phyloP scores from a whole-genome alignment of 2,888 invertebrate genomes.

The Protodeltote pygarga region DNA sequence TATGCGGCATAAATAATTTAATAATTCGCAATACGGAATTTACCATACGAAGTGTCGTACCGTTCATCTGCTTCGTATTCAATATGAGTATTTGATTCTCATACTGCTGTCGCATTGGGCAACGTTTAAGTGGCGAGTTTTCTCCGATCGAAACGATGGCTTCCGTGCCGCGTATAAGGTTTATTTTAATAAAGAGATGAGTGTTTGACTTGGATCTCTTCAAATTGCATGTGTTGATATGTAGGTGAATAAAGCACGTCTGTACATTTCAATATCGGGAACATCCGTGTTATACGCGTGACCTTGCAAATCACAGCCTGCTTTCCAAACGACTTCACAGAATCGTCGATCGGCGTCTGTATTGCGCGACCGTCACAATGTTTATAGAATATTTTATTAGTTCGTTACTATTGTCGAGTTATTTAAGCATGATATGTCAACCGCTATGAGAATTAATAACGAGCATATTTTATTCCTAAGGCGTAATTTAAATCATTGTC shows the following conservation, averaged over 20 bases:
- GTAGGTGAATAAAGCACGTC: conserved; percentile 87
- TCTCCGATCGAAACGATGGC: conserved; percentile 69
- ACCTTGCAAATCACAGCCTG: conserved; percentile 87
- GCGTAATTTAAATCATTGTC: conserved; percentile 53
- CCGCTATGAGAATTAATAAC: conserved; percentile 62
- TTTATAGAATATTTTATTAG: conserved; percentile 79
- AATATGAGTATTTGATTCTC: conserved; percentile 87
- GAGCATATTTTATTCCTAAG: conserved; percentile 61
- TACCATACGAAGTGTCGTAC: conserved; percentile 85
- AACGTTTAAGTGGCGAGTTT: conserved; percentile 70
- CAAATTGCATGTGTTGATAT: conserved; percentile 82
- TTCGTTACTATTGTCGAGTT: conserved; percentile 68
- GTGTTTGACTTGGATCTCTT: conserved; percentile 76
- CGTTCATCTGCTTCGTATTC: conserved; percentile 85
- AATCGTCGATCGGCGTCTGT: conserved; percentile 80
- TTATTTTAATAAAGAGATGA: conserved; percentile 55
- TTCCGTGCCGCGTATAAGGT: conserved; percentile 70
- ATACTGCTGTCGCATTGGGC: conserved; percentile 84
- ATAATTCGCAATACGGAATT: conserved; percentile 87
- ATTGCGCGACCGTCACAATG: conserved; percentile 75
- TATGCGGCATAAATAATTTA: conserved; percentile 87
- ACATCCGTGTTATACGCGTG: conserved; percentile 87
- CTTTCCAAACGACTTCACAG: conserved; percentile 86
- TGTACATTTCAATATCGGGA: conserved; percentile 87
- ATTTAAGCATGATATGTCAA: conserved; percentile 71